Percentiles rank a stretch among this genome's conserved stretches.
Conservation (phyloP, 2,888 invertebrate genomes). For the Xanthorhoe spadicearia region DNA sequence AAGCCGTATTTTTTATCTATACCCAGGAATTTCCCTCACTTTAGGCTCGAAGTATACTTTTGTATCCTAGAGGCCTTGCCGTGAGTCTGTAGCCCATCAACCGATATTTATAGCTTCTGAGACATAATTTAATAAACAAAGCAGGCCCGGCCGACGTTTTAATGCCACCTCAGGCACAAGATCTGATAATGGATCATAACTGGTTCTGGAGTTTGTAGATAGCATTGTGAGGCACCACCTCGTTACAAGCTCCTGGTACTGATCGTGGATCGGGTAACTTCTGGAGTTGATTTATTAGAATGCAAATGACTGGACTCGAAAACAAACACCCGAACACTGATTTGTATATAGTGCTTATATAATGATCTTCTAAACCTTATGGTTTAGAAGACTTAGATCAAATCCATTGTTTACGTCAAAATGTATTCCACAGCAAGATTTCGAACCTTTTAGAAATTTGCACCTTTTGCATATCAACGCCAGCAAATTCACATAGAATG, state of each 20-base stretch:
- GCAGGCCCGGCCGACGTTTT: slow-evolving; percentile 70
- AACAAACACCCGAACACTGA: not conserved
- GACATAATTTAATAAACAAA: slow-evolving; percentile 85
- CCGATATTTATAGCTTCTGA: slow-evolving; percentile 78
- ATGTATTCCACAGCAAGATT: no score
- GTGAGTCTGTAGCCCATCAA: slow-evolving; percentile 37
- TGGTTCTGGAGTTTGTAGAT: slow-evolving; percentile 77
- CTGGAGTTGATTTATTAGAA: slow-evolving; percentile 9
- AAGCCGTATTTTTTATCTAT: no score
- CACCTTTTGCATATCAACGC: not conserved
- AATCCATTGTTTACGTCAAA: no score
- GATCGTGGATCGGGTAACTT: slow-evolving; percentile 16
- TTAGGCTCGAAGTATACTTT: no score
- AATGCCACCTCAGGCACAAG: slow-evolving; percentile 80
- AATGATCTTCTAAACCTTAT: no score
- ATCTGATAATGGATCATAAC: slow-evolving; percentile 83
- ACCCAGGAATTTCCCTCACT: no score
- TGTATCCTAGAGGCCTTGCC: slow-evolving; percentile 3
- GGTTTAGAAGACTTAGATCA: no score
- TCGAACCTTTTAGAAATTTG: no score
- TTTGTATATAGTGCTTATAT: no score
- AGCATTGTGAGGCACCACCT: slow-evolving; percentile 81
- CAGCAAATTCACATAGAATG: no score
- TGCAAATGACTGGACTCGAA: slow-evolving; percentile 9
- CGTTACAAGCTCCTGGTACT: slow-evolving; percentile 76